Evolutionary conservation across 2,888 invertebrate genomes (phyloP).

Genomic region (Drosophila paucipuncta): DNA sequence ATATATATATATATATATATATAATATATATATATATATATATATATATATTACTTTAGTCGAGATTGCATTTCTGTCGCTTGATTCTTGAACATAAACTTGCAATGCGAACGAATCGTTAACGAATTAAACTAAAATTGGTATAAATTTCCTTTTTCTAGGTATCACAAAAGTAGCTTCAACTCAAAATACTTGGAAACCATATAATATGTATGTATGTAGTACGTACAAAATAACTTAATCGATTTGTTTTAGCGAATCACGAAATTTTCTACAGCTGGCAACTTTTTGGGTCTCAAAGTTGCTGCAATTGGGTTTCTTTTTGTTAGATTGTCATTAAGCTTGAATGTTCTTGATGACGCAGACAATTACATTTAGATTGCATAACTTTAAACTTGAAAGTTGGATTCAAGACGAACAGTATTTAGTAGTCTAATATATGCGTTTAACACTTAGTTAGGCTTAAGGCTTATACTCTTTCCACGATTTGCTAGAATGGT

Average conservation of each 20-base stretch:
- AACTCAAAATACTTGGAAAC: slow-evolving; percentile 51
- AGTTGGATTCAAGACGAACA: slow-evolving; percentile 38
- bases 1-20: slow-evolving; percentile 28
- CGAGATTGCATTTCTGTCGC: slow-evolving; percentile 57
- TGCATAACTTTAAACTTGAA: slow-evolving; percentile 33
- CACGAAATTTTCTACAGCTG: slow-evolving; percentile 39
- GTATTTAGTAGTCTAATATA: slow-evolving; percentile 34
- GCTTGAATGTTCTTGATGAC: slow-evolving; percentile 63
- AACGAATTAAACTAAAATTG: slow-evolving; percentile 66
- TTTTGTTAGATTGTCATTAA: slow-evolving; percentile 70
- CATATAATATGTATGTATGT: slow-evolving; percentile 25
- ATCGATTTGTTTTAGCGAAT: slow-evolving; percentile 39
- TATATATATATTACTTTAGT: slow-evolving; percentile 35
- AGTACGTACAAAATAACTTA: slow-evolving; percentile 44
- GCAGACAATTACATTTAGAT: slow-evolving; percentile 56
- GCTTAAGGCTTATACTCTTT: slow-evolving; percentile 34
- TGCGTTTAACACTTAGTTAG: slow-evolving; percentile 19
- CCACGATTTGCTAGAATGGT: slow-evolving; percentile 5
- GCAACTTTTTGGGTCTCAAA: slow-evolving; percentile 32
- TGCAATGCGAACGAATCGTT: slow-evolving; percentile 46
- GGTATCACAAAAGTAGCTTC: slow-evolving; percentile 79
- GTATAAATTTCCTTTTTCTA: slow-evolving; percentile 52
- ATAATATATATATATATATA: slow-evolving; percentile 29
- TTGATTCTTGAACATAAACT: slow-evolving; percentile 42
- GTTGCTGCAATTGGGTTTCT: slow-evolving; percentile 15